Base-by-base conservation (phyloP, 2,797 vertebrate genomes). In the Heterohyrax brucei region DNA sequence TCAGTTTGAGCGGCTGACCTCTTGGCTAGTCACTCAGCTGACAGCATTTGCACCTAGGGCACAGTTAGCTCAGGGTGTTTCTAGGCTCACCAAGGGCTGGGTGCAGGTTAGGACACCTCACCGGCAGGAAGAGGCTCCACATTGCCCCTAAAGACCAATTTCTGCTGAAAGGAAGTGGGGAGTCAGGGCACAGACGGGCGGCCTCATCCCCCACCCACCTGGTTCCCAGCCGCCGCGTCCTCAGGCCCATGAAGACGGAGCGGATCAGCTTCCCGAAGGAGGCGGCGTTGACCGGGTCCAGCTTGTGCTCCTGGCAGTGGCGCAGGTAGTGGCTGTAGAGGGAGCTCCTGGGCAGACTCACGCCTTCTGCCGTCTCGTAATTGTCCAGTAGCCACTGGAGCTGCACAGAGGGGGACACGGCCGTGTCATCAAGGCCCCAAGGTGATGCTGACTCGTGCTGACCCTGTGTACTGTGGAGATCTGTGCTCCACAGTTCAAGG, bases 351-450 rank as follows among this genome's bases (percentile, higher is more conserved):
- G 99, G 99, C 46, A 99, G 99, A 97, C 99, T 99, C 78, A 99
- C 99, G 0, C 99, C 99, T 89, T 99, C 99, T 0, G 99, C 99
- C 0, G 99, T 99, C 98, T 99, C 99, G 0, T 99, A 99, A 98
- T 99, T 99, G 96, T 99, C 99, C 98, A 99, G 97, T 97, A 99
- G 98, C 99, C 99, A 99, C 98, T 99, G 99, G 95, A 99, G 99
- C 99, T 99, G 98, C 72, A 94, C 53, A 56, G 53, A 87, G 93
- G 96, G 97, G 66, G 79, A 9, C 77, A 93, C 3, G 2, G n/a
- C 26, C 13, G 3, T 7, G 1, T 48, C 4, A 19, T 83, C 48
- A 61, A 7, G 72, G 21, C 10, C 50, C 53, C 53, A 16, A 56
- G 53, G 2, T 13, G 12, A 56, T 56, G 13, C 18, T 16, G 53